Conservation (phyloP, 2,888 invertebrate genomes). For the Plutella xylostella region DNA sequence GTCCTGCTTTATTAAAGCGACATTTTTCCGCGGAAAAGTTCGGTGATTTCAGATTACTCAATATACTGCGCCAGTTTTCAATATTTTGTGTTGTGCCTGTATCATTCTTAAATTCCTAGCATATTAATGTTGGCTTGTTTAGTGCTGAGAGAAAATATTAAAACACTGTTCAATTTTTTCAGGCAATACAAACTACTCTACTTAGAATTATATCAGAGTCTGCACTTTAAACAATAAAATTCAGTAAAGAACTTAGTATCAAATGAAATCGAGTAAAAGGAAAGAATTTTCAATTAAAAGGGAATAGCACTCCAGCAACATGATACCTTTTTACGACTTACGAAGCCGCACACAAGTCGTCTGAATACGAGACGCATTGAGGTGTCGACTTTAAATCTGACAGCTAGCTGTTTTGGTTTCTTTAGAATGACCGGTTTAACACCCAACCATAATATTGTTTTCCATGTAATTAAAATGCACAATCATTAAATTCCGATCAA, state of each 20-base stretch:
- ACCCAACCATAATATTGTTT: not conserved
- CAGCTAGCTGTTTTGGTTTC: constrained; percentile 15
- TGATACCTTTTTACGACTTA: constrained; percentile 62
- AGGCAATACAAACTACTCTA: too few relatives aligned
- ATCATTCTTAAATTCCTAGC: too few relatives aligned
- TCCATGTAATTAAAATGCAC: constrained; percentile 11
- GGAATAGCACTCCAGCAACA: constrained; percentile 62
- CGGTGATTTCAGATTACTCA: too few relatives aligned
- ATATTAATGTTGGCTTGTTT: too few relatives aligned
- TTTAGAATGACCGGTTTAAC: not conserved
- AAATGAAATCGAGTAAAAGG: too few relatives aligned
- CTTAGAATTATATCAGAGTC: too few relatives aligned
- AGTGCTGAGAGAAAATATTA: too few relatives aligned
- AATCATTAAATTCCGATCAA: constrained; percentile 10
- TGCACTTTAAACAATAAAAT: too few relatives aligned
- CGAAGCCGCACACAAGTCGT: constrained; percentile 47
- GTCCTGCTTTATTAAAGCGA: constrained; percentile 18
- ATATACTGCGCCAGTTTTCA: not conserved
- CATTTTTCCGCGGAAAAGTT: constrained; percentile 18
- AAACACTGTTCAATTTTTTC: too few relatives aligned
- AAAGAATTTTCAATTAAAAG: constrained; percentile 44
- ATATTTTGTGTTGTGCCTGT: too few relatives aligned
- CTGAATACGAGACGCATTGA: constrained; percentile 44
- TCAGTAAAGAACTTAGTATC: too few relatives aligned
- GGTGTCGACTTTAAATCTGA: constrained; percentile 54